Base-by-base conservation (phyloP, 2,797 vertebrate genomes). In the Labroides dimidiatus region DNA sequence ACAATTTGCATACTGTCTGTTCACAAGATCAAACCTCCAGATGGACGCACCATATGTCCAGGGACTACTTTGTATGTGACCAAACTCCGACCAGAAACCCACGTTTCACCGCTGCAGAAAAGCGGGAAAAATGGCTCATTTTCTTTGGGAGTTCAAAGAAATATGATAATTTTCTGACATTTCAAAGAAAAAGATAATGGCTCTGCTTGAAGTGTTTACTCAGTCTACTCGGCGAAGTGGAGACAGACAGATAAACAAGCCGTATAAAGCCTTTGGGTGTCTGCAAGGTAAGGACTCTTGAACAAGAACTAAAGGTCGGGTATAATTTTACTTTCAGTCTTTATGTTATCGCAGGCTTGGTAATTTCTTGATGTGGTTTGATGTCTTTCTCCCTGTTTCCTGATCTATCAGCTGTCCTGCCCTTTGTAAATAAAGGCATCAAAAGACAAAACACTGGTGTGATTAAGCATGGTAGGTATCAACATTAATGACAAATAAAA, bases 161-260 rank as follows among this genome's bases (percentile, higher is more conserved):
- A 59, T 33, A 41, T 14, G 44, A 74, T 52, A 6, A 76, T 76
- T 57, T 51, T 11, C 33, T 12, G 14, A 52, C 45, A 64, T 27
- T 75, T 70, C 62, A 73, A 60, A 65, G 50, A 48, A 52, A 39
- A 11, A 50, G 36, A 67, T 45, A 58, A 71, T 60, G 52, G 37
- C 36, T 62, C 37, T 33, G 43, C 43, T 58, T 50, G 17, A 60
- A 64, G 61, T 70, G 59, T 80, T 68, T 36, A 59, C 2, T 4
- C 23, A 10, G 33, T 56, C 72, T 54, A 21, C 56, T 54, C 4
- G 39, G 24, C 56, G 45, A 33, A 62, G n/a, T 44, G 21, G 43
- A 20, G 7, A 51, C 20, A 13, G 27, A 1, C 17, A 30, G 17
- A 58, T 51, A 69, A 56, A 69, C 27, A 49, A 17, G 21, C 45